phyloP scores from a whole-genome alignment of 2,113 vertebrate genomes.

The Blennius ocellaris region DNA sequence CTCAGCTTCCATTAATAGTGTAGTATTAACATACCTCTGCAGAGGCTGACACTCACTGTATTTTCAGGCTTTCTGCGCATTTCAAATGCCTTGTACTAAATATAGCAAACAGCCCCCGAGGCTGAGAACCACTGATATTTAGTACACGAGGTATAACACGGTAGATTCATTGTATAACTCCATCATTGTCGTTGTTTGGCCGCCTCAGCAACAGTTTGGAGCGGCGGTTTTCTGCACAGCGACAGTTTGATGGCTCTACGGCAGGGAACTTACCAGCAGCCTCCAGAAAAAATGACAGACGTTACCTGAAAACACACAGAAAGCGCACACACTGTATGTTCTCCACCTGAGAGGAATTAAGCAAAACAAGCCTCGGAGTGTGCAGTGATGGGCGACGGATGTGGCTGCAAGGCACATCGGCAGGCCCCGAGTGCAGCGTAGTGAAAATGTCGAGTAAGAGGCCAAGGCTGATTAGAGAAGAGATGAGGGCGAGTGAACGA shows the following conservation, averaged over 20 bases:
- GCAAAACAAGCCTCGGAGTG: slow-evolving; percentile 12
- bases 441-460: slow-evolving; percentile 33
- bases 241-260: slow-evolving; percentile 42
- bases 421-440: slow-evolving; percentile 31
- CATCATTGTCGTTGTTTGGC: slow-evolving; percentile 57
- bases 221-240: slow-evolving; percentile 26
- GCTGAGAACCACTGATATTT: slow-evolving; percentile 57
- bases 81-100: slow-evolving; percentile 58
- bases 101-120: slow-evolving; percentile 44
- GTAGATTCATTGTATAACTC: slow-evolving; percentile 41
- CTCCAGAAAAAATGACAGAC: slow-evolving; percentile 5
- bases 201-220: slow-evolving; percentile 52
- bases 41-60: slow-evolving; percentile 19
- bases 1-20: neutral
- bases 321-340: slow-evolving; percentile 3
- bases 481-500: slow-evolving; percentile 29
- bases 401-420: slow-evolving; percentile 42
- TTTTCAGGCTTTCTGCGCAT: slow-evolving; percentile 35
- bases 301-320: slow-evolving; percentile 10
- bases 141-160: slow-evolving; percentile 39
- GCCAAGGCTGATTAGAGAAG: slow-evolving; percentile 55
- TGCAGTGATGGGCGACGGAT: slow-evolving; percentile 1
- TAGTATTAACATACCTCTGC: slow-evolving; percentile 17
- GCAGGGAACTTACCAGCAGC: neutral
- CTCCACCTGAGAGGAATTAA: slow-evolving; percentile 33